Conservation (phyloP, 2,797 vertebrate genomes). For the Thunnus albacares region DNA sequence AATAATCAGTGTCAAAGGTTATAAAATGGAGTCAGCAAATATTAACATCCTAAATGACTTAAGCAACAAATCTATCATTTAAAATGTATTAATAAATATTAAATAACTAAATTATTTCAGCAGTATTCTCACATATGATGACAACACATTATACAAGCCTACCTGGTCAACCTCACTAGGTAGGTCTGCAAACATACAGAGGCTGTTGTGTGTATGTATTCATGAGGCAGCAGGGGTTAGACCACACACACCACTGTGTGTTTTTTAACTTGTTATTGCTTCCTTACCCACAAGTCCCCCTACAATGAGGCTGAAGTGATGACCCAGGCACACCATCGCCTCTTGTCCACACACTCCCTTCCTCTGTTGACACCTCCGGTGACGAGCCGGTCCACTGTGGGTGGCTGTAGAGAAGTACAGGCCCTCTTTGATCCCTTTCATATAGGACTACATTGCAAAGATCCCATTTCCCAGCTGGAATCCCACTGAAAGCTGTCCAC, state of each 20-base stretch:
- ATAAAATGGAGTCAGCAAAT: too few relatives aligned
- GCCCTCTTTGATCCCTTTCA: slow-evolving; percentile 59
- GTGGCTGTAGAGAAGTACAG: slow-evolving; percentile 51
- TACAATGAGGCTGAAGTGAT: slow-evolving; percentile 44
- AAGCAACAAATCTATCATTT: neutral
- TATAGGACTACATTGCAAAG: slow-evolving; percentile 10
- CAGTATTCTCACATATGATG: neutral
- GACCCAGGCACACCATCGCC: slow-evolving; percentile 47
- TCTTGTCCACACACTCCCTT: slow-evolving; percentile 59
- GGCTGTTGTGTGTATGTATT: slow-evolving; percentile 21
- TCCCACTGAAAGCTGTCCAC: slow-evolving; percentile 18
- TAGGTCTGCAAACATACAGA: slow-evolving; percentile 15
- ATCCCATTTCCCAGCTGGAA: slow-evolving; percentile 26
- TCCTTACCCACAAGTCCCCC: slow-evolving; percentile 43
- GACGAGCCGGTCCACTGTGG: slow-evolving; percentile 58
- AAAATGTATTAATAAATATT: neutral
- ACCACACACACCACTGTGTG: slow-evolving; percentile 64
- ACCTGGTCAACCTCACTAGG: slow-evolving; percentile 5
- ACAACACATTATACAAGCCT: neutral
- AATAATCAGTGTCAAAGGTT: neutral
- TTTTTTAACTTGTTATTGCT: slow-evolving; percentile 54
- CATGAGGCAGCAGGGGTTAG: slow-evolving; percentile 37
- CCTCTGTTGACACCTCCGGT: slow-evolving; percentile 76
- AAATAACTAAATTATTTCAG: too few relatives aligned
- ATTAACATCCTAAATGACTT: too few relatives aligned